These are phyloP conservation scores for Xyrauchen texanus DNA, from an alignment of 2,113 vertebrate genomes.

Conservation along the genomic window DNA sequence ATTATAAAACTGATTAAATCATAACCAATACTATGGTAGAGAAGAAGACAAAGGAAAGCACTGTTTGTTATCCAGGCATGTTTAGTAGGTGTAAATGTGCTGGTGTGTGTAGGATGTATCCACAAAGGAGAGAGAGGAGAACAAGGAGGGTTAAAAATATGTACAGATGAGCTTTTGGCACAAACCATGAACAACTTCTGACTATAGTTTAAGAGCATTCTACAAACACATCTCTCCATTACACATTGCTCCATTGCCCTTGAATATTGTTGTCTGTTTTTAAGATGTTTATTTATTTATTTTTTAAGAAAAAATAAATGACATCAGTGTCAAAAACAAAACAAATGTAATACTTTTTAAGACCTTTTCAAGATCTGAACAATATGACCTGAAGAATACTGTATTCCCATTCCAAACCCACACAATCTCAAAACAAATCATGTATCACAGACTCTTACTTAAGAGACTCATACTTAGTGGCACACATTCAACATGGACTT, in stretches of 20 bases:
- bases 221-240: background rate
- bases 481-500: no score
- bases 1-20: background rate
- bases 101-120: conserved; percentile 33
- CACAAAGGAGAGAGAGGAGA: conserved; percentile 59
- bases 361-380: no score
- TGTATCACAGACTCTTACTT: no score
- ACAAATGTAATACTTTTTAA: no score
- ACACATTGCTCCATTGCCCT: background rate
- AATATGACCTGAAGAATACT: no score
- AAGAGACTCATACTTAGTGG: no score
- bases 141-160: conserved; percentile 52
- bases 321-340: no score
- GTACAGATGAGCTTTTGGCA: conserved; percentile 31
- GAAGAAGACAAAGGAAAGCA: background rate
- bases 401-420: no score
- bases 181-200: conserved; percentile 33
- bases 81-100: conserved; percentile 19
- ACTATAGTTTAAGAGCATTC: background rate
- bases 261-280: background rate
- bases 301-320: no score
- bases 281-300: no score
- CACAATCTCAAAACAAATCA: no score
- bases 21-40: background rate
- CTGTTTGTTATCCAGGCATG: conserved; percentile 2